Evolutionary conservation across 1,140 invertebrate genomes (phyloP).

Genomic region (Pseudoatta argentina): DNA sequence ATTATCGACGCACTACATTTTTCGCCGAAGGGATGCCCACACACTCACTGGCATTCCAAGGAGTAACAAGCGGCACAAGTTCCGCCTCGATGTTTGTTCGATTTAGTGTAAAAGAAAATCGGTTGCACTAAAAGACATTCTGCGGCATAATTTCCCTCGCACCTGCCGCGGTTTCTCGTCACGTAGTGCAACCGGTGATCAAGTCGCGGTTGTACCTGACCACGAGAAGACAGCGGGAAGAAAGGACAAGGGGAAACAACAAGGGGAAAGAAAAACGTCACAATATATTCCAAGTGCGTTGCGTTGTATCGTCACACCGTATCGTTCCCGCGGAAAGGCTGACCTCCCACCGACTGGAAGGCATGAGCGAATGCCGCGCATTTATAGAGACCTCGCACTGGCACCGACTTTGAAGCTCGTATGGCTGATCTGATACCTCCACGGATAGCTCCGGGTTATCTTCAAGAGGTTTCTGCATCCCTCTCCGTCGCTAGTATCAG

Average conservation of each 20-base stretch:
- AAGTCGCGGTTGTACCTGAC: background rate
- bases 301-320: background rate
- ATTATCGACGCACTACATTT: background rate
- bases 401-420: background rate
- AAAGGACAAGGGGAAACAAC: background rate
- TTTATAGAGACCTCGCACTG: constrained; percentile 66
- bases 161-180: background rate
- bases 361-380: constrained; percentile 65
- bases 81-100: background rate
- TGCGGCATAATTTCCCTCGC: background rate
- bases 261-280: background rate
- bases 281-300: background rate
- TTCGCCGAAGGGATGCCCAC: constrained; percentile 15
- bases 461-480: constrained; percentile 18
- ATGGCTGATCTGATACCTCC: constrained; percentile 4
- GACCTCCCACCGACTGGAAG: constrained; percentile 72
- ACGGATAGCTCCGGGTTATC: constrained; percentile 44
- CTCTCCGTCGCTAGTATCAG: background rate
- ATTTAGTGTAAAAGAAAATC: background rate
- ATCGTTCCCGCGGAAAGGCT: constrained; percentile 65
- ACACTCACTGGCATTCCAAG: constrained; percentile 9
- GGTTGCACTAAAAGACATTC: background rate
- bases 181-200: background rate
- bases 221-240: background rate
- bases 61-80: background rate